These are phyloP conservation scores for Indri indri DNA, from an alignment of 2,113 vertebrate genomes.

Conservation along the genomic window DNA sequence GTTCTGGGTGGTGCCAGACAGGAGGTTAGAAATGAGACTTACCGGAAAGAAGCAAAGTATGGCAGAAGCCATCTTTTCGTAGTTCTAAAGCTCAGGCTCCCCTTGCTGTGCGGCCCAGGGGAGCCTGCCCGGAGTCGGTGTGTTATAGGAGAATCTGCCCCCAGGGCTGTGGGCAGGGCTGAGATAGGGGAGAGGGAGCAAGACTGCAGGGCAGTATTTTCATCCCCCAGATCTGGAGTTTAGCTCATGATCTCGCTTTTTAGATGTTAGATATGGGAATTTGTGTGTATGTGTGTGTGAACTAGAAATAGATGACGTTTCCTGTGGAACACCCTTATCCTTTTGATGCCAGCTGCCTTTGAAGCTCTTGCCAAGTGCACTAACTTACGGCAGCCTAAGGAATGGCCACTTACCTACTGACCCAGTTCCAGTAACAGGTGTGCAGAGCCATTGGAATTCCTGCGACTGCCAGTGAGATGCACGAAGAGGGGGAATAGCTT, in stretches of 20 bases:
- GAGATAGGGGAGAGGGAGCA: not conserved
- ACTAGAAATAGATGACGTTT: not conserved
- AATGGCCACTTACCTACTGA: not conserved
- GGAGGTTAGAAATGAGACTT: not conserved
- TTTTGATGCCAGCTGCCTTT: not conserved
- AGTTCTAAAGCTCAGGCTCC: not conserved
- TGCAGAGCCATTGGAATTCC: not conserved
- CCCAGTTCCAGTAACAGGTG: not conserved
- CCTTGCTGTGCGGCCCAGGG: not conserved
- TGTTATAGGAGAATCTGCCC: not conserved
- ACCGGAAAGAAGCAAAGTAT: not conserved
- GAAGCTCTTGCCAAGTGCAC: not conserved
- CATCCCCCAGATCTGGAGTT: not conserved
- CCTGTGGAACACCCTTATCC: not conserved
- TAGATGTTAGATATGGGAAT: not conserved
- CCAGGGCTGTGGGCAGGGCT: not conserved
- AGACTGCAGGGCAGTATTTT: not conserved
- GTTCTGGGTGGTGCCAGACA: not conserved
- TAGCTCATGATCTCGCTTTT: not conserved
- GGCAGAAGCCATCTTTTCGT: not conserved
- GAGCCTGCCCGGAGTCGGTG: too few relatives aligned
- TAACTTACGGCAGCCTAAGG: not conserved
- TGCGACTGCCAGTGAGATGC: not conserved
- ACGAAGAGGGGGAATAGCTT: not conserved
- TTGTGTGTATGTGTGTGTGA: not conserved